Evolutionary conservation across 1,140 invertebrate species (phyloP).

Genomic region (Cotesia glomerata): DNA sequence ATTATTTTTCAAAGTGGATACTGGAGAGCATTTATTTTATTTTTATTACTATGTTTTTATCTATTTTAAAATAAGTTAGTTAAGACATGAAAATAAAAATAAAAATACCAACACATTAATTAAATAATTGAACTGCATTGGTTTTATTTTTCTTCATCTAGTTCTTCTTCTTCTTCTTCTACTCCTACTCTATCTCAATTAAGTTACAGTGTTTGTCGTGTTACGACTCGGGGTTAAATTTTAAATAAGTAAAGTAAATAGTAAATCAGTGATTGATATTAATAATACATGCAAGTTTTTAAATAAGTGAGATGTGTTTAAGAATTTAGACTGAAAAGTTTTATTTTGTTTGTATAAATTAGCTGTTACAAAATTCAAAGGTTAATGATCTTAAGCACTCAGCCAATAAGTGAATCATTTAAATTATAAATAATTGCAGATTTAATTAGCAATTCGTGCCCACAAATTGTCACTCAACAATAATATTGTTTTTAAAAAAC

Average conservation of each 20-base stretch:
- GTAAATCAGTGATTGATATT: background rate
- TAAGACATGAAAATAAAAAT: too few species aligned
- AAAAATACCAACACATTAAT: background rate
- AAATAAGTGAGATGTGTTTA: too few species aligned
- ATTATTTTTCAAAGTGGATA: slow-evolving; percentile 14
- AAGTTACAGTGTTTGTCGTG: slow-evolving; percentile 9
- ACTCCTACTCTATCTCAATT: background rate
- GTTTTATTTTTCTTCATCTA: slow-evolving; percentile 1
- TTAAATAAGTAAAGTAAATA: background rate
- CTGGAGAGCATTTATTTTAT: slow-evolving; percentile 7
- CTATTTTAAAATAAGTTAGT: background rate
- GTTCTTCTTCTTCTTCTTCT: slow-evolving; percentile 14
- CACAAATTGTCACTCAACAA: too few species aligned
- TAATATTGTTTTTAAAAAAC: too few species aligned
- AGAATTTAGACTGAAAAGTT: too few species aligned
- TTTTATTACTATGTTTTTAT: background rate
- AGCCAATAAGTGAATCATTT: too few species aligned
- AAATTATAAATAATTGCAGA: too few species aligned
- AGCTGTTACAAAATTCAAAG: too few species aligned
- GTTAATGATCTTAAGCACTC: too few species aligned
- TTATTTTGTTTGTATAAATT: too few species aligned
- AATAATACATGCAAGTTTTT: background rate
- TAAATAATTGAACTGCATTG: background rate
- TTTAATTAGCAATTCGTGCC: too few species aligned
- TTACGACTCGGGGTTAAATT: background rate